These are phyloP conservation scores for Hydropotes inermis DNA, from an alignment of 2,113 vertebrate species.

Conservation along the genomic window DNA sequence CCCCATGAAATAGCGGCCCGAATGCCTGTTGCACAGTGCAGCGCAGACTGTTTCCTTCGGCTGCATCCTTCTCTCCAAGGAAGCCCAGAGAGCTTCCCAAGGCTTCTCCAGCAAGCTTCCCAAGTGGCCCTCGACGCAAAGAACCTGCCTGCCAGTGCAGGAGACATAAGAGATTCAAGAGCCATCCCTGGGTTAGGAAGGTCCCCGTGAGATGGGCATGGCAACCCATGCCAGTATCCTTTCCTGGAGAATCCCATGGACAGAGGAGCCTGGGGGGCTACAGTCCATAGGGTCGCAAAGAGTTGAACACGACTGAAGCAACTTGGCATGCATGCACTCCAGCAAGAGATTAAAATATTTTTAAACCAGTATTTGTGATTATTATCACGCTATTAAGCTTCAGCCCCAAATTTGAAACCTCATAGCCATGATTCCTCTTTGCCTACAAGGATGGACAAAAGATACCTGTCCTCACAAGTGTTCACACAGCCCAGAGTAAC, in stretches of 20 bases:
- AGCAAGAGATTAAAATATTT: background rate
- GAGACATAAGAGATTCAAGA: background rate
- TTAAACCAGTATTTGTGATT: background rate
- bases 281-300: background rate
- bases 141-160: background rate
- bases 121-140: background rate
- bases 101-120: background rate
- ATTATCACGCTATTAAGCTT: too few species aligned
- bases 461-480: fast-evolving
- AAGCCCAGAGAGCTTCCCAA: background rate
- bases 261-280: background rate
- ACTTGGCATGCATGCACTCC: background rate
- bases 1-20: background rate
- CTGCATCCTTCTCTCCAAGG: background rate
- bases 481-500: background rate
- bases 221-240: too few species aligned
- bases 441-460: background rate
- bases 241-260: background rate
- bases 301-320: background rate
- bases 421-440: background rate
- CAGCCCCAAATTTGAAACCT: background rate
- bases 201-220: too few species aligned
- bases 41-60: too few species aligned
- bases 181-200: background rate
- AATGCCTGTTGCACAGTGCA: too few species aligned